Evolutionary conservation across 2,888 invertebrate species (phyloP), one percentile per base, ranked within the genome.

Genomic region (Morpho deidamia): DNA sequence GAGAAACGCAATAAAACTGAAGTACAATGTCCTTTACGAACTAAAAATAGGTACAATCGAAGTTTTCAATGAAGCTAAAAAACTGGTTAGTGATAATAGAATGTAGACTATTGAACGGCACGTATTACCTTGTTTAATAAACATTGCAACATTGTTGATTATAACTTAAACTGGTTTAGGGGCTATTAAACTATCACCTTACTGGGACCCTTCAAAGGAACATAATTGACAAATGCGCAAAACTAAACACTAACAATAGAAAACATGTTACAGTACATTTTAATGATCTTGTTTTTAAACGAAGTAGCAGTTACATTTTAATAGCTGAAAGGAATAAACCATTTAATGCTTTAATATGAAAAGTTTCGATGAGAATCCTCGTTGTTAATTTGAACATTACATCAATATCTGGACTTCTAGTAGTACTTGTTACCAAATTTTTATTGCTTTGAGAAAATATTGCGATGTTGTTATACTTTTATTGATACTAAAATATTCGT

Each of bases 51-150:
- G 62, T 60, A 59, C 56, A 61, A 59, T 60, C 50, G 34, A 58
- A 62, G 61, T 52, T 54, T 55, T 57, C 55, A 53, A 59, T 52
- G 44, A 54, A 55, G 53, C 32, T 52, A 53, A 53, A 46, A 45
- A 59, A 62, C 59, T 63, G 52, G 60, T 60, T 62, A 52, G 50
- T 55, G 46, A 54, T 54, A 60, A 65, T 52, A 42, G 55, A 55
- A 53, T 53, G 54, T 58, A 42, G 72, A 67, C 58, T 56, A 69
- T 66, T 70, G 72, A 76, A 69, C n/a, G 72, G 71, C 67, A 74
- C 78, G 82, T 83, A 85, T 82, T 85, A 81, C 77, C 81, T 77
- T 85, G 87, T 86, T 86, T 86, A 85, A 86, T 87, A 88, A 88
- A 89, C 85, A 87, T 83, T 77, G 85, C 82, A 85, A 87, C 85